phyloP scores from a whole-genome alignment of 2,113 vertebrate species.

The Oreotrochilus melanogaster region DNA sequence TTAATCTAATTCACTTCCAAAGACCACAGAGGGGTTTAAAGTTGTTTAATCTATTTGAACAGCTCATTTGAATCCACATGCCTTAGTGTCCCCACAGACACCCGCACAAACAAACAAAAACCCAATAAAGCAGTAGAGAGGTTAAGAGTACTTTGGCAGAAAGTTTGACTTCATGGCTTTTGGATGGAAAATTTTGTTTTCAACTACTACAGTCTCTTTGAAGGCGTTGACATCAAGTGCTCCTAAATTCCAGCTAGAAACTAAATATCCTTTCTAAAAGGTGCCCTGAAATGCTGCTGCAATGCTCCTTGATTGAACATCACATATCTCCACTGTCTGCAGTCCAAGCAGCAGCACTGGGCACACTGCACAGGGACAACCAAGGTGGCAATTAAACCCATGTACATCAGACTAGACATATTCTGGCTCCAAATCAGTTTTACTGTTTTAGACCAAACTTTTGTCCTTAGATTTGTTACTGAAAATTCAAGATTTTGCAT shows the following conservation, averaged over 20 bases:
- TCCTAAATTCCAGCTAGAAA: background rate
- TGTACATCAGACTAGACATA: background rate
- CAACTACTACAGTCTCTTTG: background rate
- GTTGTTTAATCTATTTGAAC: conserved; percentile 66
- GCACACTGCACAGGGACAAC: no score
- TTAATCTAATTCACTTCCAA: conserved; percentile 71
- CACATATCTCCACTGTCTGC: background rate
- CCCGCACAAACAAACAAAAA: conserved; percentile 47
- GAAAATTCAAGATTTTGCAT: background rate
- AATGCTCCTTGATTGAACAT: background rate
- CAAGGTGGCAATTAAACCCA: background rate
- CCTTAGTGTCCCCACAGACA: conserved; percentile 49
- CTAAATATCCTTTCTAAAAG: background rate
- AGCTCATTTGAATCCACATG: conserved; percentile 62
- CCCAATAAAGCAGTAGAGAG: background rate
- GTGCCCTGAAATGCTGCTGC: background rate
- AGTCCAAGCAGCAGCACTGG: background rate
- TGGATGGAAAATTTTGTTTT: conserved; percentile 1
- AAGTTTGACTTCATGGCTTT: conserved; percentile 3
- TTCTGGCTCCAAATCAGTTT: background rate
- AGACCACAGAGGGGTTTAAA: conserved; percentile 66
- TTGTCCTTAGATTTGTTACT: background rate
- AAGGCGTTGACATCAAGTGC: background rate
- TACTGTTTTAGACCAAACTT: background rate
- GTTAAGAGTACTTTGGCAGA: conserved; percentile 16